A percentile compares a stretch with the other conserved stretches of the same genome.
Evolutionary conservation across 2,888 invertebrate species (phyloP).

Genomic region (Cinara cedri): DNA sequence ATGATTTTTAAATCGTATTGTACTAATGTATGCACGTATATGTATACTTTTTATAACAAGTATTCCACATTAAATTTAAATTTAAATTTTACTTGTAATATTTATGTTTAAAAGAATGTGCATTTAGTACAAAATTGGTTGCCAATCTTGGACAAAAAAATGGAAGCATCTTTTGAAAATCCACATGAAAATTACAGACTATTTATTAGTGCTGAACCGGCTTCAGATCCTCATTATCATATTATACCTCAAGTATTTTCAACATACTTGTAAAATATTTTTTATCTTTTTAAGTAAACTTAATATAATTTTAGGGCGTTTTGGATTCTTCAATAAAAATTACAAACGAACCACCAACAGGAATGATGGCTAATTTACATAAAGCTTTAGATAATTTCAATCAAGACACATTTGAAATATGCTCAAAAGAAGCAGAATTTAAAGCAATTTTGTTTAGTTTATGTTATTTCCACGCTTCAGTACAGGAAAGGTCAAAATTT

Average conservation of each 20-base stretch:
- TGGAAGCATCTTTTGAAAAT: constrained; percentile 78
- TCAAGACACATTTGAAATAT: constrained; percentile 91
- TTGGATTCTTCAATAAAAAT: constrained; percentile 93
- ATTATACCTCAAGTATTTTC: constrained; percentile 67
- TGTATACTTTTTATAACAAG: too few species aligned
- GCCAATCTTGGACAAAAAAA: constrained; percentile 84
- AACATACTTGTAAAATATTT: not conserved
- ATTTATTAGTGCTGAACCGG: constrained; percentile 88
- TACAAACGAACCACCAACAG: constrained; percentile 93
- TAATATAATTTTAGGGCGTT: constrained; percentile 72
- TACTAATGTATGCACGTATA: too few species aligned
- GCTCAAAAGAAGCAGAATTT: constrained; percentile 90
- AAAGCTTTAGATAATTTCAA: constrained; percentile 90
- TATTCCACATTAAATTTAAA: too few species aligned
- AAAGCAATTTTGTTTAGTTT: constrained; percentile 86
- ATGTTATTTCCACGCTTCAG: constrained; percentile 94
- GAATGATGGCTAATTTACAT: constrained; percentile 92
- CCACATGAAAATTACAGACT: constrained; percentile 73
- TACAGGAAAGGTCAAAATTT: constrained; percentile 90
- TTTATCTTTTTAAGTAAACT: not conserved
- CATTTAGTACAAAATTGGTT: constrained; percentile 91
- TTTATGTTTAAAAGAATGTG: constrained; percentile 71
- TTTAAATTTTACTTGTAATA: not conserved
- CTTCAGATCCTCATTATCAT: constrained; percentile 70
- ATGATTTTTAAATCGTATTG: too few species aligned